phyloP scores from a whole-genome alignment of 2,113 vertebrate species.

The Eretmochelys imbricata region DNA sequence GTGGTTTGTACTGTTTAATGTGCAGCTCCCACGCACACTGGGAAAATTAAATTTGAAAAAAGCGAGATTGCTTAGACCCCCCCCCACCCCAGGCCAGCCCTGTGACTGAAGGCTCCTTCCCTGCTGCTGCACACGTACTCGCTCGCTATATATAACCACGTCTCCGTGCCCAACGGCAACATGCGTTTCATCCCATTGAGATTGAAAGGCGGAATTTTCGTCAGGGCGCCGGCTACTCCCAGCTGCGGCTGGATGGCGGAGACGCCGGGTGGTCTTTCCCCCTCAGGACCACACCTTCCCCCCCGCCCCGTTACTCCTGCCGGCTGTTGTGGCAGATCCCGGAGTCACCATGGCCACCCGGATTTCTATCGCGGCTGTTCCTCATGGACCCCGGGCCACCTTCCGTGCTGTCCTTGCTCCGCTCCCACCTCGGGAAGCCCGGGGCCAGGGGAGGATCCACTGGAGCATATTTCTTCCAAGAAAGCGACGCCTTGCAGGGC shows the following conservation, averaged over 20 bases:
- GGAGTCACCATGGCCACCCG: background rate
- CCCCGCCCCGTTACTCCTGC: background rate
- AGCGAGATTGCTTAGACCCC: background rate
- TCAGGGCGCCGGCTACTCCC: background rate
- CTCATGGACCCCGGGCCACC: background rate
- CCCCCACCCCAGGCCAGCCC: background rate
- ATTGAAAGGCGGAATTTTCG: background rate
- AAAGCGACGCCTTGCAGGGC: background rate
- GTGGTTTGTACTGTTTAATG: background rate
- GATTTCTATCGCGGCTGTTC: background rate
- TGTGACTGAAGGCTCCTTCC: background rate
- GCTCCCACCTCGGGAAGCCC: background rate
- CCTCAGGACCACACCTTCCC: background rate
- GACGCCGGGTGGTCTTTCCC: background rate
- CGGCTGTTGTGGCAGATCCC: background rate
- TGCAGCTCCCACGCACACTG: background rate
- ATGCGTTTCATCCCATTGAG: constrained; percentile 7
- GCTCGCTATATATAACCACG: background rate
- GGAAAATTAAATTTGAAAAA: background rate
- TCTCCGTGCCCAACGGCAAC: background rate
- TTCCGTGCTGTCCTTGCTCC: background rate
- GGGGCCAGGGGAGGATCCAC: background rate
- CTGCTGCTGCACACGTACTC: background rate
- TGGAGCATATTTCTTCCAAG: background rate
- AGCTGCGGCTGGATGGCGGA: background rate